Evolutionary conservation across 2,797 vertebrate genomes (phyloP), one percentile per base, ranked within the genome.

Genomic region (Sternotherus odoratus): DNA sequence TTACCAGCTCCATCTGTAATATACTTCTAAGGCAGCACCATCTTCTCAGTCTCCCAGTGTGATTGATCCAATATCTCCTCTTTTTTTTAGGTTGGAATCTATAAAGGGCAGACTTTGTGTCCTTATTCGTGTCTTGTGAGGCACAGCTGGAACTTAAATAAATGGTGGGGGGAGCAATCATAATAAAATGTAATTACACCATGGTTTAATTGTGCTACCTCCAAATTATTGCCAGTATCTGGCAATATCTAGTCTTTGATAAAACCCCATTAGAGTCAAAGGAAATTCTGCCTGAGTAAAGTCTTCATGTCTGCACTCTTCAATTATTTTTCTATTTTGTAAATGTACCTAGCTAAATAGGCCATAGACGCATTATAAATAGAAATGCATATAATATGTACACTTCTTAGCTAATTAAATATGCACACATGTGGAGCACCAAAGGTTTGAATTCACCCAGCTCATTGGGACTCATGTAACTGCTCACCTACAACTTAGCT

Each of bases 221-320:
- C 63, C n/a, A 0, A 11, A 79, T 74, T 77, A 69, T 9, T 72
- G 33, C 8, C 63, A n/a, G 28, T 3, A 82, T 23, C 56, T 82
- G 17, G 33, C 57, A 85, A 93, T 82, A 5, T 43, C 88, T 30
- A 56, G 19, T 46, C 33, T 91, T 57, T 15, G 82, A 17, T 78
- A 91, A 89, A 81, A 66, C 46, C 82, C 80, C 36, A 83, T 15
- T 60, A n/a, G 30, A 77, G 91, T 84, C 51, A 74, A 81, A 36
- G 48, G 91, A 90, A 94, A 84, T 66, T 33, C 77, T 93, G 77
- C 79, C 66, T 94, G 88, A 96, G 94, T 84, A 36, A 83, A 88
- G 91, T 74, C 79, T 57, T n/a, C 7, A 84, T 74, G 74, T 88
- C 87, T 56, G 85, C 95, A 85, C 53, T 60, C 48, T 85, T 50